Conservation (phyloP, 2,113 vertebrate species). For the Lycocorax pyrrhopterus region DNA sequence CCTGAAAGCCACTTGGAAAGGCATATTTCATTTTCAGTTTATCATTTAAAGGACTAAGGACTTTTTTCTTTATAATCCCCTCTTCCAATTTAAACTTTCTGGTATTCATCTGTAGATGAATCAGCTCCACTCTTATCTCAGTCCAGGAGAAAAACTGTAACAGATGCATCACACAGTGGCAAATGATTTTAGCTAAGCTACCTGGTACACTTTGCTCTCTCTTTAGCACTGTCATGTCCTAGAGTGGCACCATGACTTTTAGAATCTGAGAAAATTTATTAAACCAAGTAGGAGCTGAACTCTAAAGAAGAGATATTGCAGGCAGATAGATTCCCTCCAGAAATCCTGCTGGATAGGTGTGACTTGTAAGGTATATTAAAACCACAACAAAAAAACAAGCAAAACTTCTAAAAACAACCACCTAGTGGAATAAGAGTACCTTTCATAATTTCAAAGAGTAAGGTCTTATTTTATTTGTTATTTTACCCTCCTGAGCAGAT, state of each 20-base stretch:
- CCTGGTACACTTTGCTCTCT: not conserved
- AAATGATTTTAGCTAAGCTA: not conserved
- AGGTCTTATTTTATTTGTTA: not conserved
- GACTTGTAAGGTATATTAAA: not conserved
- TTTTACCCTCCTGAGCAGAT: not conserved
- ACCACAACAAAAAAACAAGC: not conserved
- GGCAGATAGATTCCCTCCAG: not conserved
- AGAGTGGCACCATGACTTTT: not conserved
- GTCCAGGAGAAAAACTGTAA: not conserved
- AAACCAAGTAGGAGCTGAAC: not conserved
- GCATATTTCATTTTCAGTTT: not conserved
- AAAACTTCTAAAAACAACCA: not conserved
- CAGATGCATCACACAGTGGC: not conserved
- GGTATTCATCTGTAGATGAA: not conserved
- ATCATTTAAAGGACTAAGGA: not conserved
- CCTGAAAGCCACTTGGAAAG: not conserved
- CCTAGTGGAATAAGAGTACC: not conserved
- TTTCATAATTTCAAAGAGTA: not conserved
- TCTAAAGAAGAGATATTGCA: not conserved
- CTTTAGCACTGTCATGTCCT: not conserved
- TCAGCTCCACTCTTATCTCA: not conserved
- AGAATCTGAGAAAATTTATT: not conserved
- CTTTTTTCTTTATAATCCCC: not conserved
- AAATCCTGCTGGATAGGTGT: not conserved
- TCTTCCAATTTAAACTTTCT: constrained; percentile 3